These are phyloP conservation scores for Eublepharis macularius DNA, from an alignment of 2,113 vertebrate species.

Conservation along the genomic window DNA sequence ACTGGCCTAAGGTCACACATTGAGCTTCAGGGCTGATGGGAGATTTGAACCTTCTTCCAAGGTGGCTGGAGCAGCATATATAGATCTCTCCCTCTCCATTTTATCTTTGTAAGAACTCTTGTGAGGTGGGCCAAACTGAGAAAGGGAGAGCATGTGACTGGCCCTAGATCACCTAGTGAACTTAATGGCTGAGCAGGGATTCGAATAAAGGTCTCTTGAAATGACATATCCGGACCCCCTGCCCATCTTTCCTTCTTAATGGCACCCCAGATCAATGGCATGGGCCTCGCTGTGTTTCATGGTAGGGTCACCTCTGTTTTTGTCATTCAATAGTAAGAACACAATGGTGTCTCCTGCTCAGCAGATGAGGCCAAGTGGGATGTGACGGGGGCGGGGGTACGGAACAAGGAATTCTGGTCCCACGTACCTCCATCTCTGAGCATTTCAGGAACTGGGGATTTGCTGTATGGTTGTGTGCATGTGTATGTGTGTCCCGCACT, in stretches of 20 bases:
- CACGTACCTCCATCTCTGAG: neutral
- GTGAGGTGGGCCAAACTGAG: too few species aligned
- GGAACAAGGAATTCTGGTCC: neutral
- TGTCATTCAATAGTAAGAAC: neutral
- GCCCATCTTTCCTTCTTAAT: neutral
- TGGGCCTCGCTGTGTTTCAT: neutral
- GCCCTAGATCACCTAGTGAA: too few species aligned
- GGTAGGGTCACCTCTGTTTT: neutral
- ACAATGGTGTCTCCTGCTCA: neutral
- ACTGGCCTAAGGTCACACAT: neutral
- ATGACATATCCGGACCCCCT: too few species aligned
- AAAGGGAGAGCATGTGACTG: too few species aligned
- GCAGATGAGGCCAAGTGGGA: neutral
- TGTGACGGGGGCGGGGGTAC: neutral
- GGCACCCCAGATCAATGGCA: neutral
- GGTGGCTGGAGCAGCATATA: too few species aligned
- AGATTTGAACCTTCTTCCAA: neutral
- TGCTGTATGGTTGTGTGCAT: neutral
- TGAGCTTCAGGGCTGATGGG: neutral
- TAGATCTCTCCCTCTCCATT: too few species aligned
- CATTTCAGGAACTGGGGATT: conserved; percentile 1
- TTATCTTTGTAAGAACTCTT: too few species aligned
- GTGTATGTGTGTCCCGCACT: rapidly evolving
- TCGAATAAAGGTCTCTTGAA: too few species aligned
- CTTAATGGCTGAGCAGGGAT: too few species aligned